These are phyloP conservation scores for Corythornis vintsioides DNA, from an alignment of 2,113 vertebrate genomes.

Conservation along the genomic window DNA sequence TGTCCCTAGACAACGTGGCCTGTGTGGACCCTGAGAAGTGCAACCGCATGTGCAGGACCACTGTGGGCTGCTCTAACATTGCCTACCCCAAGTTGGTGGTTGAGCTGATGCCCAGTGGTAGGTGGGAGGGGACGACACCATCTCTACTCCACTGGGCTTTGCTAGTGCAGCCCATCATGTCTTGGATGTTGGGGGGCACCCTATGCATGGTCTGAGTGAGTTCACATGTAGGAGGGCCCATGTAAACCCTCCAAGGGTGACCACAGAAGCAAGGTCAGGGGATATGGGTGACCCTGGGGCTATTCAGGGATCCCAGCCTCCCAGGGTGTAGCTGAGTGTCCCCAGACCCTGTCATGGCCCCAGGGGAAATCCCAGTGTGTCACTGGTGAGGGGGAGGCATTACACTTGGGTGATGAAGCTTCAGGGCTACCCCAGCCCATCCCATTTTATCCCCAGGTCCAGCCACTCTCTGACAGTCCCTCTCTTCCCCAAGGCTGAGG, in stretches of 20 bases:
- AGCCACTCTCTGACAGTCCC: rapidly evolving
- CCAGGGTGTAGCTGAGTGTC: rapidly evolving
- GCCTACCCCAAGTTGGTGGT: slow-evolving; percentile 90
- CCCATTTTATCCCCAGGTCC: background rate
- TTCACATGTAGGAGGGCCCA: rapidly evolving
- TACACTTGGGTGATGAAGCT: background rate
- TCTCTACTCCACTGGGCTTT: background rate
- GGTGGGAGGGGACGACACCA: background rate
- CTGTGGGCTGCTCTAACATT: slow-evolving; percentile 92
- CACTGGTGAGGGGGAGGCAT: background rate
- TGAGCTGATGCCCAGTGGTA: slow-evolving; percentile 89
- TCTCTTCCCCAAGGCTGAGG: slow-evolving; percentile 79
- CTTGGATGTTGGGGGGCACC: background rate
- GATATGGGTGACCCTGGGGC: background rate
- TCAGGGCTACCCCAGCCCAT: rapidly evolving
- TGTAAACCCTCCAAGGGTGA: background rate
- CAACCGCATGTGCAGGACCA: slow-evolving; percentile 76
- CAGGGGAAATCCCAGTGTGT: rapidly evolving
- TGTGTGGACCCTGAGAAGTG: slow-evolving; percentile 91
- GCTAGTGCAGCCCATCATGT: rapidly evolving
- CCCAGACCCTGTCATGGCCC: background rate
- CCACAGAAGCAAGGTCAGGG: background rate
- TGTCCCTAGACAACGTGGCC: slow-evolving; percentile 81
- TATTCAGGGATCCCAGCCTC: background rate
- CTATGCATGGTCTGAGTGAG: rapidly evolving